A percentile compares a stretch with the other conserved stretches of the same genome.
Conservation (phyloP, 2,113 vertebrate genomes). For the Barbus barbus region DNA sequence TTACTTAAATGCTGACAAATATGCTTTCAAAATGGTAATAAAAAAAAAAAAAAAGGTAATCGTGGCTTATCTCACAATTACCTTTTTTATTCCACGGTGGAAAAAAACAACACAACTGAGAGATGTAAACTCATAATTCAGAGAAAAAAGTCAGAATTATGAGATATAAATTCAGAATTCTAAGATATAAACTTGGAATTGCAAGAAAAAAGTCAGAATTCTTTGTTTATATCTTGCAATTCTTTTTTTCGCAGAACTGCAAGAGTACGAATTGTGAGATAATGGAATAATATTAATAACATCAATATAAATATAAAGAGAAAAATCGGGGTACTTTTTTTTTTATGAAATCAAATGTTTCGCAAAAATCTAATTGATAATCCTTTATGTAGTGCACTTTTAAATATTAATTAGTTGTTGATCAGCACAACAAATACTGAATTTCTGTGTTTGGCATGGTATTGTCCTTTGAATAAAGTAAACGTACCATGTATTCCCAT, state of each 20-base stretch:
- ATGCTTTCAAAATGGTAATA: background rate
- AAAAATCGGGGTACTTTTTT: too few species aligned
- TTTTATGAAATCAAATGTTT: background rate
- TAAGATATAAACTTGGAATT: too few species aligned
- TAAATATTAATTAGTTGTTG: background rate
- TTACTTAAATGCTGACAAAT: background rate
- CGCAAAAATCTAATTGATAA: background rate
- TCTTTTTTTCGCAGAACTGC: too few species aligned
- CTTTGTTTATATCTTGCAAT: too few species aligned
- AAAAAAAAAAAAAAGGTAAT: background rate
- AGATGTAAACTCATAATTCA: too few species aligned
- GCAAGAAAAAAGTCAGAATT: too few species aligned
- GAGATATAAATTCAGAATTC: too few species aligned
- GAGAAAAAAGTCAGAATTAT: background rate
- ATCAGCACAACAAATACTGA: background rate
- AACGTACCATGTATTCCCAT: background rate
- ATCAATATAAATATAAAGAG: too few species aligned
- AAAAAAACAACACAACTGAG: too few species aligned
- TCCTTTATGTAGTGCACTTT: background rate
- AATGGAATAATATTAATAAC: too few species aligned
- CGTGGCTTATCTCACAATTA: too few species aligned
- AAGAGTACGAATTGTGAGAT: too few species aligned
- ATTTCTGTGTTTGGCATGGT: background rate
- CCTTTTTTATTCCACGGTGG: background rate
- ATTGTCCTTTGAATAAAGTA: background rate